Evolutionary conservation across 2,888 invertebrate species (phyloP).

Genomic region (Cremastinae sp.): DNA sequence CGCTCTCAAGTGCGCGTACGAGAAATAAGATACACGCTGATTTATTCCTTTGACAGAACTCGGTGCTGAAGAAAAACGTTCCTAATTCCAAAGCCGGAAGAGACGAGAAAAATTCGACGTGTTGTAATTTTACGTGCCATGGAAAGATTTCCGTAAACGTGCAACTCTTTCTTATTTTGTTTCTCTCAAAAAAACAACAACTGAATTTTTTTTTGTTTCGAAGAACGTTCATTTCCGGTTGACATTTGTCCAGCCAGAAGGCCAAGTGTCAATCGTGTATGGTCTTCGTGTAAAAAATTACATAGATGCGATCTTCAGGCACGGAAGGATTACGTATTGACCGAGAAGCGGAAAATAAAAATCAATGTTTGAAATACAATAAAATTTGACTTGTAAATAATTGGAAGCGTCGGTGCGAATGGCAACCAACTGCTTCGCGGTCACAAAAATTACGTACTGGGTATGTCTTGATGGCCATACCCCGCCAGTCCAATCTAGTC

Average conservation of each 20-base stretch:
- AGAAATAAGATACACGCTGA: conserved; percentile 6
- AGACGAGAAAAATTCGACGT: conserved; percentile 1
- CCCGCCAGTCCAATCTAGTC: conserved; percentile 82
- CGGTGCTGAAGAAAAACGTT: no score
- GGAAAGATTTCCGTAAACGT: no score
- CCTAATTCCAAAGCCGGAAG: conserved; percentile 8
- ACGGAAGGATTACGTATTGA: no score
- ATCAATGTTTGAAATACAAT: no score
- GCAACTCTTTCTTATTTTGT: no score
- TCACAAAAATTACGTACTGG: conserved; percentile 89
- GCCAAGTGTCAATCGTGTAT: conserved; percentile 30
- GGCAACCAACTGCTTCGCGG: conserved; percentile 88
- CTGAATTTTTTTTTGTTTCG: conserved; percentile 1
- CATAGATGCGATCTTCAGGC: no score
- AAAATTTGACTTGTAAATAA: no score
- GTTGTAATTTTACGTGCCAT: no score
- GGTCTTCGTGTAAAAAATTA: not conserved
- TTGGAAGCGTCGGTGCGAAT: conserved; percentile 85
- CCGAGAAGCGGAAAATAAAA: no score
- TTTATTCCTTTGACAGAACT: not conserved
- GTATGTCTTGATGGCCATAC: conserved; percentile 94
- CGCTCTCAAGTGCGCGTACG: conserved; percentile 47
- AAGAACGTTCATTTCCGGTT: conserved; percentile 36
- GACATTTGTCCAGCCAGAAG: conserved; percentile 41
- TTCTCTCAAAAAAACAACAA: no score